Percentiles rank a stretch among this genome's conserved stretches.
These are phyloP conservation scores for Brachymystax lenok DNA, from an alignment of 2,797 vertebrate genomes.

Conservation along the genomic window DNA sequence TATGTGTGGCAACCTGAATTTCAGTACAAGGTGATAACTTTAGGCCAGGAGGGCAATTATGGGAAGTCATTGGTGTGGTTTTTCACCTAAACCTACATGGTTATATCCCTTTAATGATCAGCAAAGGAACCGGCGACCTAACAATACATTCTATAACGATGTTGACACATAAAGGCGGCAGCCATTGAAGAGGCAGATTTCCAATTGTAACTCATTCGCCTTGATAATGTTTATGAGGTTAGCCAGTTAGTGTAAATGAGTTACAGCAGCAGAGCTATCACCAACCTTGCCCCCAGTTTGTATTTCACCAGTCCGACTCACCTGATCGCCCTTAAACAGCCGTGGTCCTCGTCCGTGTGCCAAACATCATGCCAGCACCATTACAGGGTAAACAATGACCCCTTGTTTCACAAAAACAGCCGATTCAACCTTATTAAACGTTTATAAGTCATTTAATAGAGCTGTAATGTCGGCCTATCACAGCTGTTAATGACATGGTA, in stretches of 20 bases:
- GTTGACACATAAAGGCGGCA: neutral
- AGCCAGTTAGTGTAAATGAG: slow-evolving; percentile 5
- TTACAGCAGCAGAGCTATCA: neutral
- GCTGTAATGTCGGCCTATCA: slow-evolving; percentile 56
- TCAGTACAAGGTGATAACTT: neutral
- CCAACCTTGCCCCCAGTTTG: slow-evolving; percentile 29
- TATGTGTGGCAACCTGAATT: neutral
- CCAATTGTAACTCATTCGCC: slow-evolving; percentile 9
- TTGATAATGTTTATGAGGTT: slow-evolving; percentile 21
- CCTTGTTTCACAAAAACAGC: slow-evolving; percentile 59
- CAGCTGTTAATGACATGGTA: slow-evolving; percentile 62
- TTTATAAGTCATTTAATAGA: slow-evolving; percentile 75
- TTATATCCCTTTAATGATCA: neutral
- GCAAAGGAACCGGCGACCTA: neutral
- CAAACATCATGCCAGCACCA: slow-evolving; percentile 43
- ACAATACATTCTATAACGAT: neutral
- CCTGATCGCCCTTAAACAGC: slow-evolving; percentile 45
- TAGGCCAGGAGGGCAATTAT: slow-evolving; percentile 1
- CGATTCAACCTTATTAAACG: slow-evolving; percentile 72
- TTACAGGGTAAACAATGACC: slow-evolving; percentile 64
- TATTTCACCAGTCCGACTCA: slow-evolving; percentile 52
- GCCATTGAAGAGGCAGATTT: neutral
- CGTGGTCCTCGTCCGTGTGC: slow-evolving; percentile 42
- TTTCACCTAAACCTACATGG: slow-evolving; percentile 6
- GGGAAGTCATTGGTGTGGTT: neutral